Percentiles rank a stretch among this genome's conserved stretches.
phyloP scores from a whole-genome alignment of 1,140 invertebrate species.

The Drosophila lowei region DNA sequence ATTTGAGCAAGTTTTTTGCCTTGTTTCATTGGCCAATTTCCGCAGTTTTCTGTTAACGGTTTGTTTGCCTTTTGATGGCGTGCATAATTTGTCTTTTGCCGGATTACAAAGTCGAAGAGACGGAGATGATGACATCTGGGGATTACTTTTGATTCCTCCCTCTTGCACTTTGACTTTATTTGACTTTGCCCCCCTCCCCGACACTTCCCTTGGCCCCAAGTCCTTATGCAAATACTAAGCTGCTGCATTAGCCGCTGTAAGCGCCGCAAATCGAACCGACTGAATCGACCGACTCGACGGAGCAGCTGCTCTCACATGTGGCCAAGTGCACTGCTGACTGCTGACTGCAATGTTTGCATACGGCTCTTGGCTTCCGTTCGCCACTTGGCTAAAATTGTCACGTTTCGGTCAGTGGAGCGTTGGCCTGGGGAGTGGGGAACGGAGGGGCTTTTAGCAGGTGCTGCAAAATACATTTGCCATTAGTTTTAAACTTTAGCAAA shows the following conservation, averaged over 20 bases:
- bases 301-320: slow-evolving; percentile 41
- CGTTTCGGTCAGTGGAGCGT: slow-evolving; percentile 31
- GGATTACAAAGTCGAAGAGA: not conserved
- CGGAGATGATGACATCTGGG: not conserved
- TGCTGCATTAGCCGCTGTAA: slow-evolving; percentile 31
- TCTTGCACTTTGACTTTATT: slow-evolving; percentile 1
- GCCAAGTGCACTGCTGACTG: slow-evolving; percentile 40
- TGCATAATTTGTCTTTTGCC: slow-evolving; percentile 14
- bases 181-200: slow-evolving; percentile 18
- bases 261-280: slow-evolving; percentile 10
- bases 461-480: slow-evolving; percentile 12
- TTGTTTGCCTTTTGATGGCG: slow-evolving; percentile 1
- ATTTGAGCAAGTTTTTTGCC: slow-evolving; percentile 35
- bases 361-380: slow-evolving; percentile 10
- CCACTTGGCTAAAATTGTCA: slow-evolving; percentile 38
- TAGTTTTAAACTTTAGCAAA: not conserved
- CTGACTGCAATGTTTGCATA: slow-evolving; percentile 36
- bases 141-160: not conserved
- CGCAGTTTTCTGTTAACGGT: slow-evolving; percentile 22
- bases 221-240: slow-evolving; percentile 44
- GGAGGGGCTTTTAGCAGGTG: slow-evolving; percentile 21
- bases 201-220: not conserved
- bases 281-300: slow-evolving; percentile 25
- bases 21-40: slow-evolving; percentile 32
- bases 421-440: not conserved